Percentiles rank a stretch among this genome's conserved stretches.
phyloP scores from a whole-genome alignment of 2,888 invertebrate species.

The Incurvaria masculella region DNA sequence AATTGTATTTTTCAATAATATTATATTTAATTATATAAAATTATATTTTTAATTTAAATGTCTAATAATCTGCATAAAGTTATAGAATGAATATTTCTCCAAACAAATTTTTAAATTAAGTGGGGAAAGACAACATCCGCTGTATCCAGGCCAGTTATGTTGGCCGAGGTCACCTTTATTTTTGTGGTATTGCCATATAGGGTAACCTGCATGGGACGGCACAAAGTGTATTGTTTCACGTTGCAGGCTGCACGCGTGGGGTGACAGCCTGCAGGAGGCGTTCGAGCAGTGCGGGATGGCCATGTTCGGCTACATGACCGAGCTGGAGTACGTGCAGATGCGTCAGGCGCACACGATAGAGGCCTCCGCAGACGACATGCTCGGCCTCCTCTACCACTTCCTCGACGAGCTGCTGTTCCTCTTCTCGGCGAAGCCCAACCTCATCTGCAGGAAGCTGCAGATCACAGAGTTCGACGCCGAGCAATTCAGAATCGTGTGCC shows the following conservation, averaged over 20 bases:
- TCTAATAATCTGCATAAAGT: too few species aligned
- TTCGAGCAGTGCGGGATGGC: constrained; percentile 94
- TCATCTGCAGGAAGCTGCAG: constrained; percentile 83
- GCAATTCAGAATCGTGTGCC: constrained; percentile 76
- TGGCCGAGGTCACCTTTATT: neutral
- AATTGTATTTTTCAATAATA: too few species aligned
- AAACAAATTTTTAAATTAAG: constrained; percentile 6
- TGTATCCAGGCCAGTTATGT: too few species aligned
- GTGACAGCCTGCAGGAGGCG: constrained; percentile 78
- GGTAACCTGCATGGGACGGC: neutral
- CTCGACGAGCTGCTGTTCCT: constrained; percentile 91
- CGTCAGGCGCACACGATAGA: constrained; percentile 75
- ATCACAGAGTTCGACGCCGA: constrained; percentile 85
- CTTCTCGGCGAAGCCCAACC: constrained; percentile 88
- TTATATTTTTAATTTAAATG: too few species aligned
- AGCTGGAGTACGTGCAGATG: constrained; percentile 79
- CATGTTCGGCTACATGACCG: constrained; percentile 99
- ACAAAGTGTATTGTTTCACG: constrained; percentile 6
- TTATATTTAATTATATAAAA: too few species aligned
- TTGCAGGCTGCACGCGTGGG: constrained; percentile 88
- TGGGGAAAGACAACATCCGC: too few species aligned
- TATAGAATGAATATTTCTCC: constrained; percentile 2
- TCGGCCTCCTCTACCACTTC: constrained; percentile 86
- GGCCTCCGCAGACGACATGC: constrained; percentile 85
- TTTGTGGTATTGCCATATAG: too few species aligned